Conservation (phyloP, 2,797 vertebrate species). For the Sebastes reedi region DNA sequence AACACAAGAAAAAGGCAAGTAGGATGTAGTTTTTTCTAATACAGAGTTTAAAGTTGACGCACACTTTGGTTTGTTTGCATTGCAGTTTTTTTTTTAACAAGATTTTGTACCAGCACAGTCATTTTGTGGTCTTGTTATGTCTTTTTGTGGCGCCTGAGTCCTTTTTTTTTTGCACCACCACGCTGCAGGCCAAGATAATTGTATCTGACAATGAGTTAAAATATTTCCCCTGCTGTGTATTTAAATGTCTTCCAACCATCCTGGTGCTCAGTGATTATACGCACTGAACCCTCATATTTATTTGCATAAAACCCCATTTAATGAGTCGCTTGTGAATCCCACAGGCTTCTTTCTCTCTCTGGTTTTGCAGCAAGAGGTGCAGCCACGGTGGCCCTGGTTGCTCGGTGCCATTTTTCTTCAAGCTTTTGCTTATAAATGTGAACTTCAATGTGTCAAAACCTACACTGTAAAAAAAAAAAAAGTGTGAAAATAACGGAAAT, state of each 20-base stretch:
- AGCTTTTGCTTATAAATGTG: constrained; percentile 27
- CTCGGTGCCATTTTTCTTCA: neutral
- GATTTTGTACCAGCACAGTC: neutral
- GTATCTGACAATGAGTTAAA: neutral
- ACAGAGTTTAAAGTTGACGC: neutral
- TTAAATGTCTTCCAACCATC: constrained; percentile 34
- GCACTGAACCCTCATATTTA: constrained; percentile 32
- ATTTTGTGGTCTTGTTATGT: neutral
- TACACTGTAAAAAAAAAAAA: neutral
- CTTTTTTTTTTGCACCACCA: neutral
- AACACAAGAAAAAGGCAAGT: neutral
- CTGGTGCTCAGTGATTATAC: constrained; percentile 14
- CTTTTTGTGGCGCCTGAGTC: neutral
- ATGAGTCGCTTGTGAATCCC: constrained; percentile 25
- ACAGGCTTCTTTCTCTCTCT: neutral
- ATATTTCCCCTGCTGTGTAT: constrained; percentile 16
- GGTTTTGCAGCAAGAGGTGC: neutral
- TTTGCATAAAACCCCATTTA: constrained; percentile 37
- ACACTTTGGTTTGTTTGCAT: neutral
- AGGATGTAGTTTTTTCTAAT: neutral
- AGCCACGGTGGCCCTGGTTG: constrained; percentile 29
- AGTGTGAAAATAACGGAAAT: too few species aligned
- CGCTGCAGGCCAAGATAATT: constrained; percentile 1
- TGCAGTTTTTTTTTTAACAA: neutral
- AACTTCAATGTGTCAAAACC: constrained; percentile 43